A percentile compares a stretch with the other conserved stretches of the same genome.
Evolutionary conservation across 2,888 invertebrate species (phyloP).

Genomic region (Hirtodrosophila histrioides): DNA sequence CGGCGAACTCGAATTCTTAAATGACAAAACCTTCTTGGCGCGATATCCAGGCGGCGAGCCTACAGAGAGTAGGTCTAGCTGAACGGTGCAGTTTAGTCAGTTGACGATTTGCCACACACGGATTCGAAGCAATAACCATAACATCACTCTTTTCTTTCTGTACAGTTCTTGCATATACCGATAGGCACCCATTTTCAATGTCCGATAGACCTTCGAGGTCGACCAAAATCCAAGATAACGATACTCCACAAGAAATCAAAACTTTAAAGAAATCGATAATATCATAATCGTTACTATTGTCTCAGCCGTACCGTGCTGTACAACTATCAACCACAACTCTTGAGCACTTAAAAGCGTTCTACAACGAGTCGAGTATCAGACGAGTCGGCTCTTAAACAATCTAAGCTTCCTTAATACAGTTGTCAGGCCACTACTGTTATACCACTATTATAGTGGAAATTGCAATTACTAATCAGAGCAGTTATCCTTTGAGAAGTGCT

Average conservation of each 20-base stretch:
- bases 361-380: too few relatives aligned
- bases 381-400: too few relatives aligned
- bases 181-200: conserved; percentile 96
- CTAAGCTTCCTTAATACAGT: too few relatives aligned
- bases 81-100: conserved; percentile 97
- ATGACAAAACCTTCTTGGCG: conserved; percentile 98
- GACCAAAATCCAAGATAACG: conserved; percentile 54
- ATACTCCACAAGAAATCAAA: too few relatives aligned
- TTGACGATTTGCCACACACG: conserved; percentile 99
- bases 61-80: conserved; percentile 97
- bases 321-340: too few relatives aligned
- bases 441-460: conserved; percentile 10
- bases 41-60: conserved; percentile 97
- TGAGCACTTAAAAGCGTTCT: too few relatives aligned
- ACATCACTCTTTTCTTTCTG: conserved; percentile 99
- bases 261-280: too few relatives aligned
- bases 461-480: conserved; percentile 9
- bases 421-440: too few relatives aligned
- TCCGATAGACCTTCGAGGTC: conserved; percentile 85
- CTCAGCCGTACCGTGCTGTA: too few relatives aligned
- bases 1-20: conserved; percentile 99
- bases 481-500: conserved; percentile 7
- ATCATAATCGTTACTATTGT: too few relatives aligned
- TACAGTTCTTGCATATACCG: conserved; percentile 99
- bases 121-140: conserved; percentile 97